phyloP scores from a whole-genome alignment of 2,113 vertebrate genomes.

The Nicator chloris region DNA sequence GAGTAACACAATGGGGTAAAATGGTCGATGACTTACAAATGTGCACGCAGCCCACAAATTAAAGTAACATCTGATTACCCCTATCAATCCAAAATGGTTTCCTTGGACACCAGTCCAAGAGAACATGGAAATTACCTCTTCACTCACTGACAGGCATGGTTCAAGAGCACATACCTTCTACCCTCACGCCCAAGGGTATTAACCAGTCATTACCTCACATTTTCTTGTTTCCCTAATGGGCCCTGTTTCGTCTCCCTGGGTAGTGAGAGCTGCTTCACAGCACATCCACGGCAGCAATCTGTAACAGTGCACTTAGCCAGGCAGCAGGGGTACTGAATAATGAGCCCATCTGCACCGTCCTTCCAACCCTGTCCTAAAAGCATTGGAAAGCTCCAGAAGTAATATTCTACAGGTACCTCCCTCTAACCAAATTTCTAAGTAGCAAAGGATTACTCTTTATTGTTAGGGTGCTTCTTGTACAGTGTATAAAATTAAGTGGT shows the following conservation, averaged over 20 bases:
- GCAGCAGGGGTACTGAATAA: conserved; percentile 48
- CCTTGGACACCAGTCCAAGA: not conserved
- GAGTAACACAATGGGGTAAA: not conserved
- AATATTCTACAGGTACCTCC: not conserved
- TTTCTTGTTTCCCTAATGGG: conserved; percentile 38
- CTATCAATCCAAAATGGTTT: conserved; percentile 17
- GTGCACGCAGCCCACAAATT: not conserved
- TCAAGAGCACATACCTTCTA: conserved; percentile 21
- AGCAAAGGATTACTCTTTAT: not conserved
- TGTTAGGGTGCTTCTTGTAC: not conserved
- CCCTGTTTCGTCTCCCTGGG: not conserved
- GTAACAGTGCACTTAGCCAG: conserved; percentile 39
- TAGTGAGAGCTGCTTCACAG: conserved; percentile 39
- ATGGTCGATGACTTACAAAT: not conserved
- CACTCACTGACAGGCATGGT: not conserved
- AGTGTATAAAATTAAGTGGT: not conserved
- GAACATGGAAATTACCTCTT: conserved; percentile 14
- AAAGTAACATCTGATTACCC: conserved; percentile 16
- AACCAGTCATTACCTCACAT: conserved; percentile 53
- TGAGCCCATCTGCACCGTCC: not conserved
- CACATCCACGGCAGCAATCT: conserved; percentile 38
- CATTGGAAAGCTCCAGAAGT: not conserved
- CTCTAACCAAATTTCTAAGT: not conserved
- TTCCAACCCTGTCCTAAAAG: conserved; percentile 17
- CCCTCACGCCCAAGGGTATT: conserved; percentile 1